A percentile compares a stretch with the other conserved stretches of the same genome.
Evolutionary conservation across 2,888 invertebrate genomes (phyloP).

Genomic region (Cephus sareptanus): DNA sequence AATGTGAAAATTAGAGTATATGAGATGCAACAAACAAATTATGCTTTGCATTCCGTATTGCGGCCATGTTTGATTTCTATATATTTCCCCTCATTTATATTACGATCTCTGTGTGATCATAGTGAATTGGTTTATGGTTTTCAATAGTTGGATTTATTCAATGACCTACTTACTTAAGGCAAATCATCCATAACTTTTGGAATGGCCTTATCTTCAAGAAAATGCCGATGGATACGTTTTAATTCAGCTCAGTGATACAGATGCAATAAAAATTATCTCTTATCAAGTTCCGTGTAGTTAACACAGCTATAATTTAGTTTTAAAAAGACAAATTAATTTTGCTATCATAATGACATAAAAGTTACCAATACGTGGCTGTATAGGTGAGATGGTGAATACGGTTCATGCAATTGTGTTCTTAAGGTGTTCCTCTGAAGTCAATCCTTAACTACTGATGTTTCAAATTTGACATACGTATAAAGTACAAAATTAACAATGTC

Average conservation of each 20-base stretch:
- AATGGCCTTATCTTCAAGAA: neutral
- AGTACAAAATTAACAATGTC: neutral
- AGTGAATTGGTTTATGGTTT: neutral
- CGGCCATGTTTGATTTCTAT: neutral
- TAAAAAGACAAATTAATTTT: neutral
- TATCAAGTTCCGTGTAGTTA: neutral
- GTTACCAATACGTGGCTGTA: neutral
- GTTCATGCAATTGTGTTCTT: neutral
- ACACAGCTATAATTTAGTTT: neutral
- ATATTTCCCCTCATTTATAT: neutral
- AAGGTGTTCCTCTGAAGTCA: neutral
- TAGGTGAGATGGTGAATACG: neutral
- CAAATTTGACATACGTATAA: neutral
- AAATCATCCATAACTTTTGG: neutral
- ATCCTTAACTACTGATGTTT: neutral
- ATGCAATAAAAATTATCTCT: neutral
- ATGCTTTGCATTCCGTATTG: neutral
- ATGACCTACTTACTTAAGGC: neutral
- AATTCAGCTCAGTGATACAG: neutral
- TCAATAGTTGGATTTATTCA: neutral
- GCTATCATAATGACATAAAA: neutral
- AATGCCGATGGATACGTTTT: neutral
- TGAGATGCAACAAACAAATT: neutral
- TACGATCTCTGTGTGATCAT: neutral
- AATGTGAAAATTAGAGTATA: neutral